Evolutionary conservation across 2,113 vertebrate genomes (phyloP), one percentile per base, ranked within the genome.

Genomic region (Gulo gulo): DNA sequence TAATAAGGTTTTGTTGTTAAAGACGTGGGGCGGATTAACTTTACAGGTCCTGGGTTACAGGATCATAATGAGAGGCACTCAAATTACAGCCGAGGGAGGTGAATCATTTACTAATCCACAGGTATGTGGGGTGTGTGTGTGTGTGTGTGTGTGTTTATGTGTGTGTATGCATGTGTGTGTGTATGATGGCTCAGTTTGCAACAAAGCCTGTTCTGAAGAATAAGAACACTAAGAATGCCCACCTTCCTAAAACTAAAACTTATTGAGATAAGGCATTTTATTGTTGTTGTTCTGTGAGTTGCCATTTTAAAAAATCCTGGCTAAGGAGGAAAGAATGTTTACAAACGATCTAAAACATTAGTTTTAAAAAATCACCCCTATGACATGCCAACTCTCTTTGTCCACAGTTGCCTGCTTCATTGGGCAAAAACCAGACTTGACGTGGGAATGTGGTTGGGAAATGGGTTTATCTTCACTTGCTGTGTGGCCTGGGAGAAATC

Each of bases 41-140:
- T 91, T 69, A 97, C 36, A 86, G 63, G 36, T 39, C 63, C 96
- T 73, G 26, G 67, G 94, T 97, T 95, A 93, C 93, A 81, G 47
- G 96, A 39, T 55, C 88, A 86, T 50, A 97, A 83, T 42, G 59
- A 57, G 76, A 93, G 95, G 88, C 65, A 45, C 96, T 97, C 86
- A n/a, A 34, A 76, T 97, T 94, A 94, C 97, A 47, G 69, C 1
- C 4, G 11, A 83, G 31, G 61, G 76, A 50, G 69, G 87, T 95
- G 93, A 94, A 96, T 97, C 93, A 96, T 98, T 97, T 94, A 97
- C 96, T 36, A 50, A 83, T 29, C 61, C 15, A 6, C 6, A 80
- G 31, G 13, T 18, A 0, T 31, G 55, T 39, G 10, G 20, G 2
- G 39, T 29, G 65, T 2, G 21, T n/a, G 83, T 50, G 29, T 2